Evolutionary conservation across 2,797 vertebrate species (phyloP).

Genomic region (Hephaestus fuliginosus): DNA sequence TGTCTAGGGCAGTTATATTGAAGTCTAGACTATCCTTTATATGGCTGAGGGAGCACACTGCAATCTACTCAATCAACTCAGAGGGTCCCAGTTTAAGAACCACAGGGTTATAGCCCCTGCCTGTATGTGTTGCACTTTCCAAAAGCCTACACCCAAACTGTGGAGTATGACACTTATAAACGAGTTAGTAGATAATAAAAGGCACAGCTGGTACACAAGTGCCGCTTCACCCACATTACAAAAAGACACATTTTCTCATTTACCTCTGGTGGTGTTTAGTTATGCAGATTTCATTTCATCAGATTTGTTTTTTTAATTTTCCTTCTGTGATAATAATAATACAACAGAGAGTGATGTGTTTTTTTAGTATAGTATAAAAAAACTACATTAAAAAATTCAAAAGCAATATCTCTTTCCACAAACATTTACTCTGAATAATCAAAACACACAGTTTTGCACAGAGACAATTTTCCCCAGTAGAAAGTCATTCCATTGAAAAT

Average conservation of each 20-base stretch:
- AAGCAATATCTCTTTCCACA: background rate
- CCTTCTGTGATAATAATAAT: background rate
- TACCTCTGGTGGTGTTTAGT: background rate
- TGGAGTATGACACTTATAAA: conserved; percentile 13
- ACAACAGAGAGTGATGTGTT: background rate
- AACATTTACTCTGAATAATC: background rate
- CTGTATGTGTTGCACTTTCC: conserved; percentile 24
- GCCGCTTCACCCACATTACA: background rate
- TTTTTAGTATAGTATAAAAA: too few relatives aligned
- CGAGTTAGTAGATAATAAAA: conserved; percentile 28
- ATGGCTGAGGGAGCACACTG: conserved; percentile 8
- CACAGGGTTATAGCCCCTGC: background rate
- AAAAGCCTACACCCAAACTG: conserved; percentile 10
- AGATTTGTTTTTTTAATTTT: too few relatives aligned
- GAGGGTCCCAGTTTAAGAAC: conserved; percentile 20
- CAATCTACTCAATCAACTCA: conserved; percentile 14
- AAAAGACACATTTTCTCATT: background rate
- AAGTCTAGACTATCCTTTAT: conserved; percentile 45
- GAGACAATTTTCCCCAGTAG: background rate
- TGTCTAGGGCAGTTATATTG: conserved; percentile 36
- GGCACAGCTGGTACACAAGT: background rate
- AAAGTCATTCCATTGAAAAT: background rate
- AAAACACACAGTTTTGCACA: background rate
- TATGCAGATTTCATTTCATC: background rate
- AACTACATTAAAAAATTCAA: background rate